These are phyloP conservation scores for Liopterus haemorrhoidalis DNA, from an alignment of 2,888 invertebrate genomes.

Conservation along the genomic window DNA sequence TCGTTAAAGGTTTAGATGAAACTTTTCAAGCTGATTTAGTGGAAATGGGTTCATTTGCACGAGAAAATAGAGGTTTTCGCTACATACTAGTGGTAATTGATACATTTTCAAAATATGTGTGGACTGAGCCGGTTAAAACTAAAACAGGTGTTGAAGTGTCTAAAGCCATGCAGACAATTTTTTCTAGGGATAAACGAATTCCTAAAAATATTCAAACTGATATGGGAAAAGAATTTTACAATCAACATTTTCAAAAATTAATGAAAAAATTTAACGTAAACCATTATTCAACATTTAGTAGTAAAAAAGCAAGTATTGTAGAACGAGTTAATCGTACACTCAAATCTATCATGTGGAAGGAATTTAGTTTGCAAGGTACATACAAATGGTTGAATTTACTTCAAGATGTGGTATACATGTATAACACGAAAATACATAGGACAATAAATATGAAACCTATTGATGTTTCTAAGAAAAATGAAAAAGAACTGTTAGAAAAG, in stretches of 20 bases:
- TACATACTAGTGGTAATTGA: conserved; percentile 38
- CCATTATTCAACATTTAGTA: conserved; percentile 23
- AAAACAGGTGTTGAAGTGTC: conserved; percentile 33
- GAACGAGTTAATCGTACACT: conserved; percentile 21
- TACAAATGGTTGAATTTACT: conserved; percentile 21
- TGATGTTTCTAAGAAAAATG: conserved; percentile 14
- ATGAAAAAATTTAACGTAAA: conserved; percentile 22
- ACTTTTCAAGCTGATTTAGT: conserved; percentile 42
- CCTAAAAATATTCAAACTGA: conserved; percentile 24
- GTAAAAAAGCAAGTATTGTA: conserved; percentile 1
- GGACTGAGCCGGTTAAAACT: conserved; percentile 34
- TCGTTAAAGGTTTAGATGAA: conserved; percentile 38
- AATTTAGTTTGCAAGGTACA: too few species aligned
- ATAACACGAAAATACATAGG: conserved; percentile 18
- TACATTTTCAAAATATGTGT: conserved; percentile 38
- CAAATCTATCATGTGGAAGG: too few species aligned
- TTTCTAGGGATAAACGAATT: background rate
- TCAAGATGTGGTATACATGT: conserved; percentile 17
- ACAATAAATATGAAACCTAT: conserved; percentile 15
- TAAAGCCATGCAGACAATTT: conserved; percentile 19
- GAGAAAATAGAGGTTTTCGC: conserved; percentile 33
- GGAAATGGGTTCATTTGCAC: conserved; percentile 34
- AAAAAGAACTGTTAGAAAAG: conserved; percentile 1
- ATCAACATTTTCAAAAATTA: conserved; percentile 15
- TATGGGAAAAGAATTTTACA: conserved; percentile 26